A percentile compares a stretch with the other conserved stretches of the same genome.
These are phyloP conservation scores for Apomyelois bistriatella DNA, from an alignment of 2,888 invertebrate species.

Conservation along the genomic window DNA sequence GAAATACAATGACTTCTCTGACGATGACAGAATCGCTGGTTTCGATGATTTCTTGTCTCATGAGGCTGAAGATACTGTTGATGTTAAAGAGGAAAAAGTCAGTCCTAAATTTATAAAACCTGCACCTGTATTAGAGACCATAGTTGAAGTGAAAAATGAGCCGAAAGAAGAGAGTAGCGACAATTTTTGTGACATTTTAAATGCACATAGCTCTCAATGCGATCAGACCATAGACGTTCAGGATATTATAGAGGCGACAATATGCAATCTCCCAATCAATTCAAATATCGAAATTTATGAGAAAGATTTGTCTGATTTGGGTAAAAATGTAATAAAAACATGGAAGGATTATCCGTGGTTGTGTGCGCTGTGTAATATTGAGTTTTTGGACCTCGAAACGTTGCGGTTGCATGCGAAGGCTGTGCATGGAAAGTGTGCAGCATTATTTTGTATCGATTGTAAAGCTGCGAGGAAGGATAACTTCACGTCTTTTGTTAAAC, in stretches of 20 bases:
- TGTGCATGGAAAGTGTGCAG: slow-evolving; percentile 81
- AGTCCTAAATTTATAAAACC: neutral
- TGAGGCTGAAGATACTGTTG: slow-evolving; percentile 22
- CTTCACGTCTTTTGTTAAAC: slow-evolving; percentile 82
- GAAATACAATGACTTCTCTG: slow-evolving; percentile 38
- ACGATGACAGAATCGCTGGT: slow-evolving; percentile 43
- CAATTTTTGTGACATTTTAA: neutral
- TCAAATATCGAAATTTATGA: slow-evolving; percentile 53
- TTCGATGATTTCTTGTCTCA: slow-evolving; percentile 47
- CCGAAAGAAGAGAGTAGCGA: slow-evolving; percentile 44
- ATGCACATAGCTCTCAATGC: neutral
- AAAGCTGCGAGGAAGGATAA: slow-evolving; percentile 80
- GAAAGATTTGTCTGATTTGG: slow-evolving; percentile 48
- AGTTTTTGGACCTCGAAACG: slow-evolving; percentile 54
- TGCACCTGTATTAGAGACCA: slow-evolving; percentile 12
- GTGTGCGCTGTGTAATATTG: slow-evolving; percentile 60
- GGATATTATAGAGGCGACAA: slow-evolving; percentile 56
- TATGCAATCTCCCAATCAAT: slow-evolving; percentile 39
- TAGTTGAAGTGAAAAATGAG: slow-evolving; percentile 48
- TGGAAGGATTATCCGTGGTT: slow-evolving; percentile 72
- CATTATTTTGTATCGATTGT: slow-evolving; percentile 84
- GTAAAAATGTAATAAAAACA: slow-evolving; percentile 38
- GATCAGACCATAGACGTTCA: slow-evolving; percentile 48
- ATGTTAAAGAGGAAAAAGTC: slow-evolving; percentile 32
- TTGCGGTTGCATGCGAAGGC: slow-evolving; percentile 81